A percentile compares a stretch with the other conserved stretches of the same genome.
Evolutionary conservation across 2,888 invertebrate species (phyloP).

Genomic region (Drosophila merina): DNA sequence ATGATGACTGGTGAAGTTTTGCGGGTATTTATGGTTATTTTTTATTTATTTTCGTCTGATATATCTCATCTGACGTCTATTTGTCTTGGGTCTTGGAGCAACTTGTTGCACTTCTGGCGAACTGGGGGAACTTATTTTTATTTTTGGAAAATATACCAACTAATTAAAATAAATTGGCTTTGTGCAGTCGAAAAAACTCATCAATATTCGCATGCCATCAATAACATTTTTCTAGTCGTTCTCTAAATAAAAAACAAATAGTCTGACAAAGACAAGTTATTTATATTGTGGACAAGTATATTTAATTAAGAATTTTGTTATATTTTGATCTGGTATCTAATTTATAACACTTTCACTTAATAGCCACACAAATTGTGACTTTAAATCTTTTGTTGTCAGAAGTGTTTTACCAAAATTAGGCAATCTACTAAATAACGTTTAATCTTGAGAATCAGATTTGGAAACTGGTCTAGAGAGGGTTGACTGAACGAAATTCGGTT

Average conservation of each 20-base stretch:
- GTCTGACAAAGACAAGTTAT: constrained; percentile 27
- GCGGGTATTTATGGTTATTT: constrained; percentile 18
- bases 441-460: constrained; percentile 1
- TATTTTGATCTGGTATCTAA: constrained; percentile 42
- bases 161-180: constrained; percentile 69
- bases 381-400: constrained; percentile 8
- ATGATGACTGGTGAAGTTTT: constrained; percentile 45
- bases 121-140: constrained; percentile 46
- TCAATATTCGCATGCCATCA: constrained; percentile 54
- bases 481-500: background rate
- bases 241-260: constrained; percentile 6
- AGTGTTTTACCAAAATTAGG: constrained; percentile 17
- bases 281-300: constrained; percentile 35
- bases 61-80: constrained; percentile 15
- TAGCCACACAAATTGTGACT: constrained; percentile 56
- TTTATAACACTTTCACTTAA: constrained; percentile 77
- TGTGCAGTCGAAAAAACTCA: constrained; percentile 46
- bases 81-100: constrained; percentile 39
- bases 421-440: constrained; percentile 20
- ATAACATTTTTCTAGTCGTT: constrained; percentile 26
- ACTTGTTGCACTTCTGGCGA: constrained; percentile 42
- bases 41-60: constrained; percentile 3
- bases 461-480: constrained; percentile 25
- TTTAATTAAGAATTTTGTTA: constrained; percentile 25
- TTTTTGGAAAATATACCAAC: constrained; percentile 61